Conservation (phyloP, 2,797 vertebrate genomes). For the Spinus pinus region DNA sequence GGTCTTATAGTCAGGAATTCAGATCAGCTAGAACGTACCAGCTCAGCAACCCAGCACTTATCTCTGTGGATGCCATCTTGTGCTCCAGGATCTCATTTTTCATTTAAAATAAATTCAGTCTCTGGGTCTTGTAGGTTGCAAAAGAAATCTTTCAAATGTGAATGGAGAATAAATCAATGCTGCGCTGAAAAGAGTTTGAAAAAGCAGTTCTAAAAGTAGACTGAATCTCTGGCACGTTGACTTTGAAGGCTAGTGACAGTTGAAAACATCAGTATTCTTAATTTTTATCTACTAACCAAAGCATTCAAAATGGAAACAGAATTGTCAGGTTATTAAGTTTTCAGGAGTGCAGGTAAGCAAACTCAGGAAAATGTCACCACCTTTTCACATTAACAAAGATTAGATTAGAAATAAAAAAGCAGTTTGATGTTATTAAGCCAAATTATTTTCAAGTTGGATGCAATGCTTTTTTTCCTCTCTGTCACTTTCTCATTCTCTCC, state of each 20-base stretch:
- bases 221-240: not conserved
- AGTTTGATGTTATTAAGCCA: not conserved
- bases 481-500: not conserved
- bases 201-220: constrained; percentile 36
- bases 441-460: constrained; percentile 2
- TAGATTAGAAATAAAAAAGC: not conserved
- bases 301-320: not conserved
- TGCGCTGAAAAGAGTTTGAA: constrained; percentile 25
- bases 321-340: not conserved
- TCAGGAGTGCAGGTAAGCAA: not conserved
- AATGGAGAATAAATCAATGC: constrained; percentile 49
- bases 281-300: constrained; percentile 24
- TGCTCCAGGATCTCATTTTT: constrained; percentile 59
- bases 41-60: constrained; percentile 61
- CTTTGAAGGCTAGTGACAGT: constrained; percentile 1
- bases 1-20: constrained; percentile 56
- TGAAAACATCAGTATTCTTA: not conserved
- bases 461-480: not conserved
- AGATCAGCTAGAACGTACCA: constrained; percentile 44
- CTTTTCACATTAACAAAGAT: not conserved
- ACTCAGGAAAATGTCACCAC: not conserved
- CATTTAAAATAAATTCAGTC: constrained; percentile 62
- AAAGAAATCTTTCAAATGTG: constrained; percentile 50
- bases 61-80: constrained; percentile 55
- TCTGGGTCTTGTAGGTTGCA: constrained; percentile 48